phyloP scores from a whole-genome alignment of 1,140 invertebrate species.

The Prorops nasuta region DNA sequence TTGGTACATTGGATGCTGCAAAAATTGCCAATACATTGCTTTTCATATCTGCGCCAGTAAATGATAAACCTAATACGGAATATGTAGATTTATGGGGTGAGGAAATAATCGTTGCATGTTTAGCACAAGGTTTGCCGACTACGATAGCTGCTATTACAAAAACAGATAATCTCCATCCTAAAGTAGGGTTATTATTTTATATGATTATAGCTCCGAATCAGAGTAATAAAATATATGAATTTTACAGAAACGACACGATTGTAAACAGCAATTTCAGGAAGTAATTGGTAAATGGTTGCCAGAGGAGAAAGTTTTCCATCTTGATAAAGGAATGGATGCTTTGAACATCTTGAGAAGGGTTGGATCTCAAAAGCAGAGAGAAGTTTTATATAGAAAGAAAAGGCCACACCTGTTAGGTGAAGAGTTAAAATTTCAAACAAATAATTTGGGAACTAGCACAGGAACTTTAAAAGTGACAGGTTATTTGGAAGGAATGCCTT shows the following conservation, averaged over 20 bases:
- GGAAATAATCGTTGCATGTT: constrained; percentile 68
- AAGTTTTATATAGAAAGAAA: constrained; percentile 71
- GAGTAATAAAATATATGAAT: background rate
- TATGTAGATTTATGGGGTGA: constrained; percentile 76
- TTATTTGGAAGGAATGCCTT: constrained; percentile 75
- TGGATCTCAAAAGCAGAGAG: constrained; percentile 77
- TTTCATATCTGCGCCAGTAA: constrained; percentile 68
- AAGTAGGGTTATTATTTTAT: constrained; percentile 29
- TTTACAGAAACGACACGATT: constrained; percentile 66
- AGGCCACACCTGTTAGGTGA: constrained; percentile 82
- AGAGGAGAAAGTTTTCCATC: constrained; percentile 74
- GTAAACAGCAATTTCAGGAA: constrained; percentile 75
- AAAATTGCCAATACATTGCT: constrained; percentile 84
- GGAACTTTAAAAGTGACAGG: constrained; percentile 84
- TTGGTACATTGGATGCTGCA: constrained; percentile 75
- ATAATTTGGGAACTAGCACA: constrained; percentile 38
- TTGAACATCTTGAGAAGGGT: constrained; percentile 77
- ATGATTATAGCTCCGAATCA: background rate
- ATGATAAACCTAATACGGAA: constrained; percentile 45
- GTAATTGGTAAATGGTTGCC: constrained; percentile 76
- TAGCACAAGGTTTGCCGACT: constrained; percentile 83
- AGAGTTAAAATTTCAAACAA: constrained; percentile 61
- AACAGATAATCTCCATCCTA: constrained; percentile 65
- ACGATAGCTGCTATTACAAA: constrained; percentile 76
- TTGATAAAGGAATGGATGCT: constrained; percentile 76